Evolutionary conservation across 2,888 invertebrate genomes (phyloP).

Genomic region (Arenicola marina): DNA sequence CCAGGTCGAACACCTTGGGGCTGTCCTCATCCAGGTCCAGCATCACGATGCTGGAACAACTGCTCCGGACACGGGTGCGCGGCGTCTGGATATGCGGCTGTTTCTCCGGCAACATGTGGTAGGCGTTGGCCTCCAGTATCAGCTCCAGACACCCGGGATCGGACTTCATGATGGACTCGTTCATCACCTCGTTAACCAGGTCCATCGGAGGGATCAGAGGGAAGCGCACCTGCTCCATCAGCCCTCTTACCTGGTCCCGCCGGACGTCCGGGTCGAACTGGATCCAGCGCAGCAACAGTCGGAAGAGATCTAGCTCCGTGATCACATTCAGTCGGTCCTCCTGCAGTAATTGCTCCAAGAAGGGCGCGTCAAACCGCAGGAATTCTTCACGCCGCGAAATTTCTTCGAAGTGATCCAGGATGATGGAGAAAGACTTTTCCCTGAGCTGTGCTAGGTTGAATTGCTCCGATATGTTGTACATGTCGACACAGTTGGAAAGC

Average conservation of each 20-base stretch:
- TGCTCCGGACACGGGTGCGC: conserved; percentile 15
- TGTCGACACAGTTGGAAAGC: conserved; percentile 15
- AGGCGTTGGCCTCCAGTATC: conserved; percentile 20
- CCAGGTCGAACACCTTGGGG: conserved; percentile 14
- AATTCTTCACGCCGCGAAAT: conserved; percentile 10
- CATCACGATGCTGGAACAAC: conserved; percentile 9
- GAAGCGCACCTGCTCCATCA: conserved; percentile 14
- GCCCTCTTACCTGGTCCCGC: background rate
- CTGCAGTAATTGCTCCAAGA: conserved; percentile 9
- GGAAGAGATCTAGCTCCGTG: conserved; percentile 15
- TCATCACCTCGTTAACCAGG: conserved; percentile 18
- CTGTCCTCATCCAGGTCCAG: conserved; percentile 22
- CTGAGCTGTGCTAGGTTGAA: conserved; percentile 11
- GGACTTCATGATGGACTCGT: conserved; percentile 12
- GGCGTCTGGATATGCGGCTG: conserved; percentile 17
- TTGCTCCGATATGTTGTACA: conserved; percentile 19
- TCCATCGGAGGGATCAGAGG: conserved; percentile 17
- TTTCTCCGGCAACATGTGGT: conserved; percentile 19
- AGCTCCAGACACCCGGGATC: conserved; percentile 19
- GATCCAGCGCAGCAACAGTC: conserved; percentile 16
- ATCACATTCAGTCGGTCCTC: conserved; percentile 7
- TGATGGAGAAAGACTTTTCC: conserved; percentile 13
- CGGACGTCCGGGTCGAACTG: conserved; percentile 6
- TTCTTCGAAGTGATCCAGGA: conserved; percentile 20
- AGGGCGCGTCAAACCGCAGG: conserved; percentile 2